Percentiles rank a stretch among this genome's conserved stretches.
Evolutionary conservation across 2,888 invertebrate genomes (phyloP).

Genomic region (Seira sanloemensis): DNA sequence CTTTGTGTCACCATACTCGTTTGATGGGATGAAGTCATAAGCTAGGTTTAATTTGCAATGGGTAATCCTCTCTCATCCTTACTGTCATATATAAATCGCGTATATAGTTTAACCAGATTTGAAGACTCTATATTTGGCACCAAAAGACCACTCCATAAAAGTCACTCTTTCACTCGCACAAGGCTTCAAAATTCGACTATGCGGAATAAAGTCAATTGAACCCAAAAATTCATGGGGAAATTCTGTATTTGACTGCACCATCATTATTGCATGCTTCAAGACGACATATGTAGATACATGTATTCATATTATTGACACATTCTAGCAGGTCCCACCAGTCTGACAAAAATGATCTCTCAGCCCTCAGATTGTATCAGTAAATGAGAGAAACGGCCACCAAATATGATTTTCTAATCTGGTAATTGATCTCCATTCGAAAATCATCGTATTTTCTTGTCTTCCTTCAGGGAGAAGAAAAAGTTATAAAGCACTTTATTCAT

Average conservation of each 20-base stretch:
- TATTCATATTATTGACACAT: not conserved
- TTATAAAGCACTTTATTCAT: no score
- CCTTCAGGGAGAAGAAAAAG: not conserved
- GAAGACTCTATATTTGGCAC: not conserved
- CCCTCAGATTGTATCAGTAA: slow-evolving; percentile 48
- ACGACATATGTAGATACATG: not conserved
- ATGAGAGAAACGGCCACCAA: slow-evolving; percentile 41
- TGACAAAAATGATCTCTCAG: slow-evolving; percentile 11
- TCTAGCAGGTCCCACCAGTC: slow-evolving; percentile 7
- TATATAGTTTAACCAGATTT: not conserved
- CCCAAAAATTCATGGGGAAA: no score
- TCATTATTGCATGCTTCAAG: not conserved
- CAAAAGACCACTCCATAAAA: not conserved
- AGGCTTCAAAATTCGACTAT: no score
- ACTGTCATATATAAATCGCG: not conserved
- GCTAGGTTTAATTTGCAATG: not conserved
- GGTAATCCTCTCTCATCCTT: not conserved
- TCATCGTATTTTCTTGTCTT: not conserved
- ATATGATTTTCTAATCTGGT: slow-evolving; percentile 49
- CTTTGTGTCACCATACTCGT: not conserved
- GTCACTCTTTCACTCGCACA: not conserved
- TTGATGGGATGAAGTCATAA: not conserved
- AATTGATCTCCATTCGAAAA: slow-evolving; percentile 39
- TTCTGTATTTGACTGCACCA: no score
- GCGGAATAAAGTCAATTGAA: no score